Conservation (phyloP, 2,888 invertebrate species). For the Lissonota sp. region DNA sequence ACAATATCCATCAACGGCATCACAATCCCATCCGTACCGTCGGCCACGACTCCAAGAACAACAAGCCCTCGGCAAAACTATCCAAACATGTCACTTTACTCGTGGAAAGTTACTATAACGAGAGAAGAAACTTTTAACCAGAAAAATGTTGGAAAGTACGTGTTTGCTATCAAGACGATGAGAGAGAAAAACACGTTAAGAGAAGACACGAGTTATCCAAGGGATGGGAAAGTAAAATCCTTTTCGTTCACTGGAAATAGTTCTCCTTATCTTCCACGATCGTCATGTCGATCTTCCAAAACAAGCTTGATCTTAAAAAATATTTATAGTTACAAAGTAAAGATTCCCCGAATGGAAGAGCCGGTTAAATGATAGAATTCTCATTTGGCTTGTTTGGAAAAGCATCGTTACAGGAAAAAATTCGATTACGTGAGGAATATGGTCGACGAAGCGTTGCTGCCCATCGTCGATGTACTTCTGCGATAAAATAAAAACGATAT, state of each 20-base stretch:
- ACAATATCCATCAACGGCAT: not conserved
- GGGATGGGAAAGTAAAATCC: too few relatives aligned
- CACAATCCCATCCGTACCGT: not conserved
- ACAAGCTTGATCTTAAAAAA: too few relatives aligned
- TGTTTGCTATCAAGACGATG: not conserved
- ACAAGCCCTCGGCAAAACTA: not conserved
- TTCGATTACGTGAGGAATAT: not conserved
- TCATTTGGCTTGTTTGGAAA: too few relatives aligned
- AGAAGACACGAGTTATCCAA: not conserved
- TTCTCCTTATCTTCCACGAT: too few relatives aligned
- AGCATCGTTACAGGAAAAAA: not conserved
- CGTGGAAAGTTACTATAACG: not conserved
- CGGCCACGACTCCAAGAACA: not conserved
- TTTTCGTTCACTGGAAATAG: too few relatives aligned
- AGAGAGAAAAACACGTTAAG: not conserved
- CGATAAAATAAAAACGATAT: not conserved
- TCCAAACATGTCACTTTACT: not conserved
- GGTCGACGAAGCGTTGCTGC: not conserved
- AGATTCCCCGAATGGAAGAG: too few relatives aligned
- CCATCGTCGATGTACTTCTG: too few relatives aligned
- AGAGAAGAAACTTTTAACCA: conserved; percentile 4
- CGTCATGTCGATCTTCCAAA: too few relatives aligned
- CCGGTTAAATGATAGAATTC: too few relatives aligned
- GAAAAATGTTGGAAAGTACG: conserved; percentile 24
- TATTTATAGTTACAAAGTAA: too few relatives aligned